Percentiles rank a stretch among this genome's conserved stretches.
These are phyloP conservation scores for Lineus longissimus DNA, from an alignment of 1,140 invertebrate species.

Conservation along the genomic window DNA sequence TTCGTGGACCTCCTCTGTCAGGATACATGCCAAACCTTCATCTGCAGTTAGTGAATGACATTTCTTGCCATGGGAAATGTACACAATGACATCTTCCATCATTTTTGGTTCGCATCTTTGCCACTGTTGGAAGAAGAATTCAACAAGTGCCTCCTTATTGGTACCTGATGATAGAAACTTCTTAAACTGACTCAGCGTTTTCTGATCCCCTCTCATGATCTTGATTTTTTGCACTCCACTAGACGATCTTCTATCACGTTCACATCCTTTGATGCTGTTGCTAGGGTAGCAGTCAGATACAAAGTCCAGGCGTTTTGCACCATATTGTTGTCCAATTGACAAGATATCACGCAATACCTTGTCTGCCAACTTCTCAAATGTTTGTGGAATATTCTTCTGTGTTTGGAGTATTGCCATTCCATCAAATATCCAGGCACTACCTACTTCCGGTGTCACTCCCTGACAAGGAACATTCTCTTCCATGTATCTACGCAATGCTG, in stretches of 20 bases:
- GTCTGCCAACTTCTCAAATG: too few species aligned
- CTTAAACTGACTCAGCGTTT: constrained; percentile 6
- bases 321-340: too few species aligned
- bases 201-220: constrained; percentile 6
- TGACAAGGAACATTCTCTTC: too few species aligned
- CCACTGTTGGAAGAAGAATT: constrained; percentile 11
- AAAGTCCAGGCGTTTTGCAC: too few species aligned
- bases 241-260: not conserved
- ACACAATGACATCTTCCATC: not conserved
- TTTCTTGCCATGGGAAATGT: constrained; percentile 3
- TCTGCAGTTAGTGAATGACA: not conserved
- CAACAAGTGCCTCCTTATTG: constrained; percentile 14
- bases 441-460: too few species aligned
- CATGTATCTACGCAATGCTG: too few species aligned
- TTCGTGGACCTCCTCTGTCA: not conserved
- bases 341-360: too few species aligned
- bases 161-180: constrained; percentile 4
- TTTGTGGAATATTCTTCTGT: too few species aligned
- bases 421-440: too few species aligned
- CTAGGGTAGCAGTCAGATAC: too few species aligned
- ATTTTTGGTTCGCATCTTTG: not conserved
- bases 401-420: too few species aligned
- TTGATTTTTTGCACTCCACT: not conserved
- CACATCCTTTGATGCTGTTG: not conserved
- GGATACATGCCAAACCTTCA: not conserved